phyloP scores from a whole-genome alignment of 2,113 vertebrate species.

The Thinocorus orbignyianus region DNA sequence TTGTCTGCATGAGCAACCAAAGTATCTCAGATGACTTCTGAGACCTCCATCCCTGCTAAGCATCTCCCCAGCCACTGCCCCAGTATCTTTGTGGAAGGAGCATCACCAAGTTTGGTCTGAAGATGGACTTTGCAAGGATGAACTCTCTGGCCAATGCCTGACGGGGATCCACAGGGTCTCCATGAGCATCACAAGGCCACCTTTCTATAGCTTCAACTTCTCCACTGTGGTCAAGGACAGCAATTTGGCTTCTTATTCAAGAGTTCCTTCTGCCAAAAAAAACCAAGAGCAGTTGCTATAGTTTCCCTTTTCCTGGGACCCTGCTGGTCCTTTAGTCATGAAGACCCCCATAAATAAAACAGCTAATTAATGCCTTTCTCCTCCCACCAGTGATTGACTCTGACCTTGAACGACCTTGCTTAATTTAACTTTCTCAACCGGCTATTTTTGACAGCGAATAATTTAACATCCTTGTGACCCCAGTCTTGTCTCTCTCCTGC shows the following conservation, averaged over 20 bases:
- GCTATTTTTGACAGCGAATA: conserved; percentile 49
- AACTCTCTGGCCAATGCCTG: background rate
- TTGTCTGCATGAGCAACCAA: background rate
- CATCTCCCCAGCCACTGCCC: background rate
- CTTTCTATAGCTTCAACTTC: background rate
- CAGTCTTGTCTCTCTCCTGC: conserved; percentile 19
- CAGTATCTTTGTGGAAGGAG: background rate
- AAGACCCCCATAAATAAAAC: conserved; percentile 19
- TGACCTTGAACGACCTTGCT: conserved; percentile 41
- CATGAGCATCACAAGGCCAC: background rate
- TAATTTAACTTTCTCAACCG: conserved; percentile 40
- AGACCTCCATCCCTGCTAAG: background rate
- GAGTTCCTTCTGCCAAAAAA: background rate
- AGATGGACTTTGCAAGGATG: background rate
- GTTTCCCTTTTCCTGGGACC: background rate
- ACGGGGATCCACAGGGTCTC: background rate
- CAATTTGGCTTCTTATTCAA: background rate
- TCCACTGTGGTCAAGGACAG: background rate
- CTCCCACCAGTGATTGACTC: background rate
- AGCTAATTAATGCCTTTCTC: conserved; percentile 12
- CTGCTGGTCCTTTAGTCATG: background rate
- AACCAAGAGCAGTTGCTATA: no score
- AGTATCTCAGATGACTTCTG: background rate
- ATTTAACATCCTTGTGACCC: conserved; percentile 59
- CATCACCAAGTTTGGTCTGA: background rate